Evolutionary conservation across 2,113 vertebrate genomes (phyloP).

Genomic region (Alectura lathami): DNA sequence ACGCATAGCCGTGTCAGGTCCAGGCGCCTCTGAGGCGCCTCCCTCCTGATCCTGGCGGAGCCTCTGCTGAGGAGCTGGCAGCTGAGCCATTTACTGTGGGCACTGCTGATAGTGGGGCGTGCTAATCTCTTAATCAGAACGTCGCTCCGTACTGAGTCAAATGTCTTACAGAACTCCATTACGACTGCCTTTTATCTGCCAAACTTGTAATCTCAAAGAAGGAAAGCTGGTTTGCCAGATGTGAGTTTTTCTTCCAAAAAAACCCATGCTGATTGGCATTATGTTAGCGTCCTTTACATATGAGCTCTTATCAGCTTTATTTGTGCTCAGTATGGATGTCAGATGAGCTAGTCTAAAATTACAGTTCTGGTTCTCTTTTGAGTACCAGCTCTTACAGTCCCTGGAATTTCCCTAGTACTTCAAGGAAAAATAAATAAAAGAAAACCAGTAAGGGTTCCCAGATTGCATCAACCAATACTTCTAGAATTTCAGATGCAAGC

Average conservation of each 20-base stretch:
- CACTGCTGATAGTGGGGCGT: neutral
- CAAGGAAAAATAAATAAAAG: neutral
- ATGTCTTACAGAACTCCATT: neutral
- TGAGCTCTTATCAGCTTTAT: neutral
- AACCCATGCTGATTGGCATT: neutral
- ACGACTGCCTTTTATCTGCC: neutral
- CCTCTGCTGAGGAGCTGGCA: accelerated
- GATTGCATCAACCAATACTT: neutral
- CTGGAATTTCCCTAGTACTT: neutral
- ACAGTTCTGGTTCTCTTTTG: neutral
- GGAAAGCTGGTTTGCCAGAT: neutral
- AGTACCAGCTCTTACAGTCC: neutral
- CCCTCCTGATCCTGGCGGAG: neutral
- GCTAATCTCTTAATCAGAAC: neutral
- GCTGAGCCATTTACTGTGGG: neutral
- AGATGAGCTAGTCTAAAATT: neutral
- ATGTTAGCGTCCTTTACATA: neutral
- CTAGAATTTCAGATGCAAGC: neutral
- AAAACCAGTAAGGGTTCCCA: neutral
- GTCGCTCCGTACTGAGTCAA: accelerated
- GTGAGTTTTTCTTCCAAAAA: neutral
- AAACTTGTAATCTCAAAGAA: neutral
- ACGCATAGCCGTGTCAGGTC: accelerated
- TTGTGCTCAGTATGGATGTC: neutral
- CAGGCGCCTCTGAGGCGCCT: accelerated